Conservation (phyloP, 2,888 invertebrate species). For the Ormyrus labotus region DNA sequence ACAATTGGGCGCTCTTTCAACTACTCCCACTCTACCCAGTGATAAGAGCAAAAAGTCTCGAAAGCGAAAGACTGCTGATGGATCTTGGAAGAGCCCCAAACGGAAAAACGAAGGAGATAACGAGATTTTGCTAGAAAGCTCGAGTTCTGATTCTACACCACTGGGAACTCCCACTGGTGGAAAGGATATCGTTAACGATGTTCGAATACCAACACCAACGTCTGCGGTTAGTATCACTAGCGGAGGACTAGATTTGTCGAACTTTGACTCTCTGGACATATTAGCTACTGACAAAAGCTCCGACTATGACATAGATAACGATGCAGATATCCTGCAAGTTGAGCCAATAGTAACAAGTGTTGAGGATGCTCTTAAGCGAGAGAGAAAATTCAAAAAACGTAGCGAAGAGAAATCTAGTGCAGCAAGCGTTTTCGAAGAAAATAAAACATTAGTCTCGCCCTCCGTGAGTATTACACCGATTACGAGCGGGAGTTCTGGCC, state of each 20-base stretch:
- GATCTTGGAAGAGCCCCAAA: conserved; percentile 81
- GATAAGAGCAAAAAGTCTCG: conserved; percentile 75
- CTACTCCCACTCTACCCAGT: conserved; percentile 62
- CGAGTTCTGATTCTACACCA: conserved; percentile 80
- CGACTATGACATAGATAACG: conserved; percentile 79
- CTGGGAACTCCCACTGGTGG: conserved; percentile 77
- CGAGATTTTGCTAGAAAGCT: conserved; percentile 81
- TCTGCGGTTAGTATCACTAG: conserved; percentile 70
- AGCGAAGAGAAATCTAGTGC: conserved; percentile 77
- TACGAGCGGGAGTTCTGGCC: conserved; percentile 74
- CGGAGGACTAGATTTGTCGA: conserved; percentile 79
- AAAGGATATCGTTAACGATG: conserved; percentile 75
- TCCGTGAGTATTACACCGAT: conserved; percentile 82
- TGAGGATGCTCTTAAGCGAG: conserved; percentile 79
- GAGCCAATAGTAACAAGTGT: conserved; percentile 74
- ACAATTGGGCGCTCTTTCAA: conserved; percentile 65
- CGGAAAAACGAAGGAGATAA: conserved; percentile 77
- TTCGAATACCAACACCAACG: conserved; percentile 77
- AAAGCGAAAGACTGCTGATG: conserved; percentile 81
- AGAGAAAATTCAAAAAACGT: conserved; percentile 80
- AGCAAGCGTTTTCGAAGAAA: conserved; percentile 77
- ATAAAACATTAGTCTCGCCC: conserved; percentile 79
- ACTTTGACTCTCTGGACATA: conserved; percentile 80
- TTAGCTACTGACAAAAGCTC: conserved; percentile 77
- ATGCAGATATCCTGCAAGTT: conserved; percentile 78